Evolutionary conservation across 2,888 invertebrate genomes (phyloP).

Genomic region (Gastrophysa polygoni): DNA sequence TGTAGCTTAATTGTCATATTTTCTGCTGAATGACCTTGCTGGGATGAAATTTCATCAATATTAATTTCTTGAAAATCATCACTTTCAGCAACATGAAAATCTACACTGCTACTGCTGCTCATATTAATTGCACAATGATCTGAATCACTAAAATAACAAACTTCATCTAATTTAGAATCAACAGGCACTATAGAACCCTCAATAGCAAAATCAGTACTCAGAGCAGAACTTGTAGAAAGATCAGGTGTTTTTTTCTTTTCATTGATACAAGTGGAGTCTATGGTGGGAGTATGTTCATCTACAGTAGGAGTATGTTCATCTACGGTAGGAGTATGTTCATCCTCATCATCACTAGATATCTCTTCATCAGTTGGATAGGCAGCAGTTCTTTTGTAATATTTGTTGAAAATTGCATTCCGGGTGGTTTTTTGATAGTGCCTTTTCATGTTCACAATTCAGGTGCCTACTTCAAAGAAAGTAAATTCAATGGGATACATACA

Average conservation of each 20-base stretch:
- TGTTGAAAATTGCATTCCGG: slow-evolving; percentile 8
- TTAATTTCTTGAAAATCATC: neutral
- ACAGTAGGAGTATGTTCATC: neutral
- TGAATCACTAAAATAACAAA: slow-evolving; percentile 1
- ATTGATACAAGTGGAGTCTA: neutral
- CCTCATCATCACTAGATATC: slow-evolving; percentile 4
- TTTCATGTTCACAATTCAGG: slow-evolving; percentile 3
- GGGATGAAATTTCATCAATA: neutral
- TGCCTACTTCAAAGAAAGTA: neutral
- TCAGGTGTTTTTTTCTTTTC: neutral
- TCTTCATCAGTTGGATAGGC: neutral
- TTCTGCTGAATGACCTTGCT: neutral
- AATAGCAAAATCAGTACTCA: neutral
- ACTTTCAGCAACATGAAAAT: neutral
- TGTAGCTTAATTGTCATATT: neutral
- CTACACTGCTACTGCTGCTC: neutral
- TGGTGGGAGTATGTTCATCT: neutral
- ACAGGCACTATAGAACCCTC: neutral
- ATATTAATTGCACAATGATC: neutral
- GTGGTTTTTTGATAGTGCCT: slow-evolving; percentile 4
- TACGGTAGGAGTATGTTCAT: neutral
- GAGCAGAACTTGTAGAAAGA: neutral
- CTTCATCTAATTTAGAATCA: neutral
- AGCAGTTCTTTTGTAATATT: slow-evolving; percentile 5
- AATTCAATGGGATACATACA: neutral